phyloP scores from a whole-genome alignment of 1,140 invertebrate genomes.

The Drosophila parvula region DNA sequence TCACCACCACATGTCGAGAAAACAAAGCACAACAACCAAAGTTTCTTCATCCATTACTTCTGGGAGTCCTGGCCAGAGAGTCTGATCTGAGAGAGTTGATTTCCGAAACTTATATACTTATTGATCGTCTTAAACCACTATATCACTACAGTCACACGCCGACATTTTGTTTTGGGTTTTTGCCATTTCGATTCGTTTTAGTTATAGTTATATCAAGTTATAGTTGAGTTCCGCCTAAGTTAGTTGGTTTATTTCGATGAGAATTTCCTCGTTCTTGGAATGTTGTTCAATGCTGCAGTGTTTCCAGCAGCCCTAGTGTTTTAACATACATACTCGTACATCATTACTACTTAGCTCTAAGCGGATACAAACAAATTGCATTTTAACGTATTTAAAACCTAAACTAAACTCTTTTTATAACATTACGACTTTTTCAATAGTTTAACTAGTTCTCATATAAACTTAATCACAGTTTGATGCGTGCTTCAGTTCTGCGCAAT shows the following conservation, averaged over 20 bases:
- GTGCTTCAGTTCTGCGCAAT: conserved; percentile 56
- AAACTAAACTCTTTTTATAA: conserved; percentile 48
- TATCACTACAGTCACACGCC: conserved; percentile 41
- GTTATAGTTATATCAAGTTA: conserved; percentile 71
- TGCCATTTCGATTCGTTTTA: conserved; percentile 46
- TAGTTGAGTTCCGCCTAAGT: conserved; percentile 74
- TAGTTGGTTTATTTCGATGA: conserved; percentile 70
- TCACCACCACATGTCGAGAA: conserved; percentile 29
- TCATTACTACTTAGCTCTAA: conserved; percentile 67
- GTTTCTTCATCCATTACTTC: conserved; percentile 39
- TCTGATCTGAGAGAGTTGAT: conserved; percentile 45
- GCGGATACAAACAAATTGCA: conserved; percentile 76
- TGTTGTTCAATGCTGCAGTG: conserved; percentile 54
- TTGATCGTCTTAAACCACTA: conserved; percentile 9
- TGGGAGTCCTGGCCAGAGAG: conserved; percentile 54
- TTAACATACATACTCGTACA: conserved; percentile 54
- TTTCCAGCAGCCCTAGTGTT: conserved; percentile 48
- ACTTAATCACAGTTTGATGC: conserved; percentile 40
- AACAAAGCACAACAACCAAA: conserved; percentile 83
- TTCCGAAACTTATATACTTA: conserved; percentile 20
- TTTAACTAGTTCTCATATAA: conserved; percentile 68
- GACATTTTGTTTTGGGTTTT: conserved; percentile 67
- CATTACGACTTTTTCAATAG: conserved; percentile 58
- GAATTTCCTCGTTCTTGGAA: conserved; percentile 62
- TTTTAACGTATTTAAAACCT: conserved; percentile 67